phyloP scores from a whole-genome alignment of 2,888 invertebrate species.

The Ommatoiulus sabulosus region DNA sequence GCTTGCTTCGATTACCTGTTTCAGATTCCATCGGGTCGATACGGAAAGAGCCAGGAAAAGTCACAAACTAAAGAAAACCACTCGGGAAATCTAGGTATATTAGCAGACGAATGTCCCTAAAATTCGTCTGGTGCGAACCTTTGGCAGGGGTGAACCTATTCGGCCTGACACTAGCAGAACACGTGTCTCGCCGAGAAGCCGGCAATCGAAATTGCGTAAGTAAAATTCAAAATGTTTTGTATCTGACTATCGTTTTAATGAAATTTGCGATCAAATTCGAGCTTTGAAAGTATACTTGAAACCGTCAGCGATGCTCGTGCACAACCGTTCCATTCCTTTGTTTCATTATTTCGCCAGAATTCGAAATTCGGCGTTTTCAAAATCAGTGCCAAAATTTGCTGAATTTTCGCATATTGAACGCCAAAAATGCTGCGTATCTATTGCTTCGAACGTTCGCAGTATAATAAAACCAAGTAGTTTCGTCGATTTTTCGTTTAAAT shows the following conservation, averaged over 20 bases:
- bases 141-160: too few species aligned
- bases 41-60: too few species aligned
- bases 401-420: background rate
- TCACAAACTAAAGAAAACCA: too few species aligned
- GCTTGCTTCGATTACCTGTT: too few species aligned
- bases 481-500: background rate
- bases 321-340: background rate
- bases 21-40: too few species aligned
- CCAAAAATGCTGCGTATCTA: background rate
- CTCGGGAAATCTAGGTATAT: too few species aligned
- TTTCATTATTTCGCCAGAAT: background rate
- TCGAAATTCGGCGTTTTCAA: background rate
- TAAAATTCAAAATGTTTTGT: background rate
- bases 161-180: slow-evolving; percentile 12
- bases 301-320: background rate
- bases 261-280: background rate
- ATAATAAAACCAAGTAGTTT: background rate
- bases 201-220: background rate
- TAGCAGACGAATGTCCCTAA: too few species aligned
- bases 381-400: background rate
- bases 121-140: too few species aligned
- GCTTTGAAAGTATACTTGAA: background rate
- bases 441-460: background rate
- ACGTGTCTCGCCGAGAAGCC: background rate
- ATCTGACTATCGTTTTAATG: background rate